These are phyloP conservation scores for Cichladusa arquata DNA, from an alignment of 2,113 vertebrate species.

Conservation along the genomic window DNA sequence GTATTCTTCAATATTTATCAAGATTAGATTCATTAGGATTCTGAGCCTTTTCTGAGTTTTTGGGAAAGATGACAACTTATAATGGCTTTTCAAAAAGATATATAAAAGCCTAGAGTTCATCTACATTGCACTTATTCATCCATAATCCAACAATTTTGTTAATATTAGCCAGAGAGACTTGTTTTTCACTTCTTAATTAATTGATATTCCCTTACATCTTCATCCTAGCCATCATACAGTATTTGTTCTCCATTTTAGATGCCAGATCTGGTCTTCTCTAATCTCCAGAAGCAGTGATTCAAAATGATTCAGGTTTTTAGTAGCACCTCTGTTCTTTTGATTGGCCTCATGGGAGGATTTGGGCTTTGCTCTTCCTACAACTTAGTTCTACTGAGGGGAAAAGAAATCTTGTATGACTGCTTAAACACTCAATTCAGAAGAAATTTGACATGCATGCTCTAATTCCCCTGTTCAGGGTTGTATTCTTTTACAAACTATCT, in stretches of 20 bases:
- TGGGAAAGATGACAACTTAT: neutral
- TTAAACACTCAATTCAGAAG: neutral
- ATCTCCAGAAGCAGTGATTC: neutral
- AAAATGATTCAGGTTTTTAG: neutral
- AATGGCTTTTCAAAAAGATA: neutral
- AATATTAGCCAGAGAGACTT: neutral
- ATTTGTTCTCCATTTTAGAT: neutral
- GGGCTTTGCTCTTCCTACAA: neutral
- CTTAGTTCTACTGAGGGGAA: neutral
- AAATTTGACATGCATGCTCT: neutral
- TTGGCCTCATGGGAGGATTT: neutral
- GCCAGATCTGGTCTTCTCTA: neutral
- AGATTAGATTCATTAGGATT: neutral
- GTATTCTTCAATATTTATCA: neutral
- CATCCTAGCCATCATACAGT: neutral
- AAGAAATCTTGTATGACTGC: neutral
- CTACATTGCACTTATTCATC: neutral
- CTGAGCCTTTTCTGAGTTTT: neutral
- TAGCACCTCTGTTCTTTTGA: neutral
- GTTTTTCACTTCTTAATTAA: neutral
- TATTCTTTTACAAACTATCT: neutral
- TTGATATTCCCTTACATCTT: neutral
- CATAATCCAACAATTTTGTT: neutral
- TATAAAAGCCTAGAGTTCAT: neutral
- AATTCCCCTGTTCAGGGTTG: neutral